Base-by-base conservation (phyloP, 1,140 invertebrate species). In the Saxidomus purpurata region DNA sequence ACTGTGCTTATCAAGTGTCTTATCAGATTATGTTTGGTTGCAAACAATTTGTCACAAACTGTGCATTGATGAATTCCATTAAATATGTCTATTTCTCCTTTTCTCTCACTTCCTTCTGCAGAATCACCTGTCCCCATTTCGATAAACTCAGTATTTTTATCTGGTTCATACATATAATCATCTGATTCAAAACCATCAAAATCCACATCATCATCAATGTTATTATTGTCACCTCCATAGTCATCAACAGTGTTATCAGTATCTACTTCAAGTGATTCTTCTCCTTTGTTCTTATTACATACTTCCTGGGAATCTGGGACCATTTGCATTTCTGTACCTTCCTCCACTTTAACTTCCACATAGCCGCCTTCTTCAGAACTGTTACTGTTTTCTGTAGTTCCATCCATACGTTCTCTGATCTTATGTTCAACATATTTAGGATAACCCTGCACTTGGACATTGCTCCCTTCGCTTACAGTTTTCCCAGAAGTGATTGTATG, bases 31-130 rank as follows among this genome's bases (percentile, higher is more conserved):
- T 28, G 15, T 8, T 34, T 79, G 28, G 8, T 79, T 28, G 40
- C 6, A 55, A 79, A 79, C 22, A 52, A 3, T 38, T 52, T 36
- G 25, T 79, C 40, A 79, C 76, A 79, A 22, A 79, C 22, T 52
- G 40, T 47, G 25, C 76, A 79, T 4, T 17, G n/a, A 55, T 49
- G 15, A 9, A 15, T 8, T 11, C 31, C 19, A 74, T 19, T 47
- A 1, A 74, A 1, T 74, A 28, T 34, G 38, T n/a, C 4, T 38
- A 4, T n/a, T 38, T 74, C 59, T 63, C 25, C n/a, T 4, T 8
- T 28, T 28, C 8, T 4, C 4, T 63, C n/a, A 63, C 6, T 63
- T 8, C 8, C 25, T n/a, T 63, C 59, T n/a, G 19, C 59, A 28
- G 25, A 28, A n/a, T 55, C 43, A 49, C n/a, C 36, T 11, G 2